Conservation (phyloP, 2,888 invertebrate genomes). For the Tinea pellionella region DNA sequence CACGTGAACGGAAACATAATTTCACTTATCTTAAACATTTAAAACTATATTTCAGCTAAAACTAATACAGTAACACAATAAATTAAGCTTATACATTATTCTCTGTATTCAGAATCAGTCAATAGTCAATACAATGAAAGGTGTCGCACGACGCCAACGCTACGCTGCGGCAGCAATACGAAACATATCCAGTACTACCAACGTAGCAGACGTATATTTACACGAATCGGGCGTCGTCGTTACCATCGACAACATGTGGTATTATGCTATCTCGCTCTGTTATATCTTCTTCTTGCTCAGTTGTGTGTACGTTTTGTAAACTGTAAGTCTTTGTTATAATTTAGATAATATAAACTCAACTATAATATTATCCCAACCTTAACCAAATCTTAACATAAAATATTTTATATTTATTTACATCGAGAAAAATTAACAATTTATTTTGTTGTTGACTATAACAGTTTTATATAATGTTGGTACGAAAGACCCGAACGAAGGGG, state of each 20-base stretch:
- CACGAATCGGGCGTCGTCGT: slow-evolving; percentile 55
- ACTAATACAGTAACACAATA: slow-evolving; percentile 67
- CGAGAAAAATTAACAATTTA: neutral
- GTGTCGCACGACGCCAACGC: slow-evolving; percentile 76
- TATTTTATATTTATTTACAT: neutral
- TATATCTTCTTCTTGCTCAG: slow-evolving; percentile 28
- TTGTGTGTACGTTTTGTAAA: neutral
- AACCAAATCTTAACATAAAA: too few relatives aligned
- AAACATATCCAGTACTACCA: slow-evolving; percentile 61
- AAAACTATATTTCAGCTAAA: slow-evolving; percentile 60
- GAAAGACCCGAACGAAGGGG: neutral
- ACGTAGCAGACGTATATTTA: slow-evolving; percentile 45
- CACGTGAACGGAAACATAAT: slow-evolving; percentile 64
- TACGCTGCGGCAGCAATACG: slow-evolving; percentile 67
- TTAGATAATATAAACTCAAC: neutral
- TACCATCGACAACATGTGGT: slow-evolving; percentile 42
- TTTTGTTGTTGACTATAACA: neutral
- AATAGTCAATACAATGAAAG: slow-evolving; percentile 81
- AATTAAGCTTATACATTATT: slow-evolving; percentile 75
- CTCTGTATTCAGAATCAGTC: slow-evolving; percentile 73
- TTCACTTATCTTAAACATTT: slow-evolving; percentile 65
- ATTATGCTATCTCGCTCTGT: slow-evolving; percentile 24
- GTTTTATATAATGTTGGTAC: neutral
- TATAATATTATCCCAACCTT: neutral
- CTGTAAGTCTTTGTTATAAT: neutral